Evolutionary conservation across 2,113 vertebrate genomes (phyloP), one percentile per base, ranked within the genome.

Genomic region (Cyanistes caeruleus): DNA sequence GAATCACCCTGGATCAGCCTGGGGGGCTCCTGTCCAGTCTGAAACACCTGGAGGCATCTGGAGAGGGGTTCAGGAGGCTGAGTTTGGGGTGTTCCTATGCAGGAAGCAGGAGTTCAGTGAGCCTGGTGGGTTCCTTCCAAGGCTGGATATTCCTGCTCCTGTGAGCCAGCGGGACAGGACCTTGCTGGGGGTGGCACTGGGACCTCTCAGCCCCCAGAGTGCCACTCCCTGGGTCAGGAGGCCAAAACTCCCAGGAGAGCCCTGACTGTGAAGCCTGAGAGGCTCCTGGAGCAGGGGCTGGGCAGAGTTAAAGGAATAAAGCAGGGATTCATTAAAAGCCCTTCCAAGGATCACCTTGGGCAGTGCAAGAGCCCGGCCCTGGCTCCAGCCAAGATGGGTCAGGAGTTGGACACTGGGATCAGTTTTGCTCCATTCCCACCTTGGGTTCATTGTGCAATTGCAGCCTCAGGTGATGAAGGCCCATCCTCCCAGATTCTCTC

Each of bases 151-250:
- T 21, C 62, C 6, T 2, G 21, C 13, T 20, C 10, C n/a, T 17
- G 20, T 1, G 27, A 59, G 60, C 15, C 11, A 7, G n/a, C 25
- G 46, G 49, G 30, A 16, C 21, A 41, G 49, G 31, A 52, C 9
- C 3, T 3, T 1, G 13, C 39, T 9, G 52, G 84, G n/a, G 35
- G 37, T 55, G 39, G 53, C 52, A 14, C 14, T 7, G 30, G n/a
- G 33, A 6, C 31, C 48, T 51, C 31, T 4, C 39, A 21, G 27
- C 30, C 25, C 46, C 15, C 33, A 25, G 3, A 20, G 25, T 8
- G 16, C 35, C n/a, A 13, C 19, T 5, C 0, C 0, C 22, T 3
- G 24, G 16, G 13, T 7, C 33, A 22, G 48, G 43, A 37, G 56
- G 35, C 7, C n/a, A 18, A 48, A 20, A 8, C 37, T 14, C 3